phyloP scores from a whole-genome alignment of 2,888 invertebrate genomes.

The Geophilus truncorum region DNA sequence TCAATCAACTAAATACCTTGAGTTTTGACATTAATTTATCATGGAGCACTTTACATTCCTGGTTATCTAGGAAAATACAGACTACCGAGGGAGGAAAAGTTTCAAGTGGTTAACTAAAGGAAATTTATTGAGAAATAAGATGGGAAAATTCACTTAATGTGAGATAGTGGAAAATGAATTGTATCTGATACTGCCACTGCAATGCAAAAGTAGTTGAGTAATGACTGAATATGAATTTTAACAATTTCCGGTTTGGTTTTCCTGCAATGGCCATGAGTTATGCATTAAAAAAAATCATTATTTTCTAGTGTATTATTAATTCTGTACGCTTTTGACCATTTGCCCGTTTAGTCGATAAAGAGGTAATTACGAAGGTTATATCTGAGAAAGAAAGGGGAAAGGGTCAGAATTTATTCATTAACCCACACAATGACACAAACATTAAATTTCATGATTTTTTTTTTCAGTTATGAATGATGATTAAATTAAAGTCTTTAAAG shows the following conservation, averaged over 20 bases:
- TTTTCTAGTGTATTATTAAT: neutral
- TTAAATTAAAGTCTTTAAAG: no score
- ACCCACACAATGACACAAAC: neutral
- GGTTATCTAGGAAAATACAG: neutral
- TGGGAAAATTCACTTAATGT: no score
- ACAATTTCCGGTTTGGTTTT: neutral
- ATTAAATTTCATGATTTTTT: neutral
- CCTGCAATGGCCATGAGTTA: neutral
- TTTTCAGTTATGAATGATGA: no score
- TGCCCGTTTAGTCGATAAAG: neutral
- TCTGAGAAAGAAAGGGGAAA: neutral
- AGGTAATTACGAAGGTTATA: no score
- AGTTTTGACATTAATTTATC: slow-evolving; percentile 12
- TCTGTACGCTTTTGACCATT: neutral
- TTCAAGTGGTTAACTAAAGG: neutral
- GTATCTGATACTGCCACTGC: neutral
- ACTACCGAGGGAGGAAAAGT: neutral
- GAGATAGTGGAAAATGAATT: neutral
- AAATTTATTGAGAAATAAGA: neutral
- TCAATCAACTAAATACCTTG: neutral
- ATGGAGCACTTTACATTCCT: neutral
- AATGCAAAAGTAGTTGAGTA: neutral
- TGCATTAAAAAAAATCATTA: neutral
- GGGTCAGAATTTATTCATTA: neutral
- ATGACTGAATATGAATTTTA: neutral